Conservation (phyloP, 2,797 vertebrate genomes). For the Pseudomugil gertrudae region DNA sequence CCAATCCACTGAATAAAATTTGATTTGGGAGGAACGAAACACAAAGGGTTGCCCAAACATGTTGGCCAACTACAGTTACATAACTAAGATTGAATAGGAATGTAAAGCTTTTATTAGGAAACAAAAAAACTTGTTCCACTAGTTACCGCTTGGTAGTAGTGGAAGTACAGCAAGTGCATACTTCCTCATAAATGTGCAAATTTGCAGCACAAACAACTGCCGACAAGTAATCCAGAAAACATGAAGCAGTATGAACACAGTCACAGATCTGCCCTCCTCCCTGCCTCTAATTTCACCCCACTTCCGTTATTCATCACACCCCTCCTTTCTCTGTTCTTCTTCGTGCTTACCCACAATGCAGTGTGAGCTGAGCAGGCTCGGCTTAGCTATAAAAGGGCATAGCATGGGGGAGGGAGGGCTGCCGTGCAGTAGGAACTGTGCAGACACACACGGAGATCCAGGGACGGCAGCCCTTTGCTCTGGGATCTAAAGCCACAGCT, state of each 20-base stretch:
- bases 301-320: conserved; percentile 33
- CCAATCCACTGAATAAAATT: not conserved
- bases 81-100: conserved; percentile 13
- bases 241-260: not conserved
- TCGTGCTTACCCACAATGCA: conserved; percentile 79
- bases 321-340: conserved; percentile 29
- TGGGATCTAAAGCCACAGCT: conserved; percentile 72
- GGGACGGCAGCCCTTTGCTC: conserved; percentile 71
- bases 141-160: not conserved
- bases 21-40: conserved; percentile 33
- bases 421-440: conserved; percentile 80
- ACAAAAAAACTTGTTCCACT: not conserved
- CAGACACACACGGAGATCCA: conserved; percentile 73
- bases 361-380: conserved; percentile 69
- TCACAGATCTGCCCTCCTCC: not conserved
- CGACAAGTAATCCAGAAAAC: not conserved
- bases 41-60: conserved; percentile 16
- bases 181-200: conserved; percentile 1
- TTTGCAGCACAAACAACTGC: not conserved
- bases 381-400: conserved; percentile 82
- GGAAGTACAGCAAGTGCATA: not conserved
- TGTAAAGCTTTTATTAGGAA: conserved; percentile 15
- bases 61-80: conserved; percentile 18
- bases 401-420: conserved; percentile 72
- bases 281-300: conserved; percentile 36